A percentile compares a stretch with the other conserved stretches of the same genome.
Conservation (phyloP, 2,888 invertebrate species). For the Liposcelis brunnea region DNA sequence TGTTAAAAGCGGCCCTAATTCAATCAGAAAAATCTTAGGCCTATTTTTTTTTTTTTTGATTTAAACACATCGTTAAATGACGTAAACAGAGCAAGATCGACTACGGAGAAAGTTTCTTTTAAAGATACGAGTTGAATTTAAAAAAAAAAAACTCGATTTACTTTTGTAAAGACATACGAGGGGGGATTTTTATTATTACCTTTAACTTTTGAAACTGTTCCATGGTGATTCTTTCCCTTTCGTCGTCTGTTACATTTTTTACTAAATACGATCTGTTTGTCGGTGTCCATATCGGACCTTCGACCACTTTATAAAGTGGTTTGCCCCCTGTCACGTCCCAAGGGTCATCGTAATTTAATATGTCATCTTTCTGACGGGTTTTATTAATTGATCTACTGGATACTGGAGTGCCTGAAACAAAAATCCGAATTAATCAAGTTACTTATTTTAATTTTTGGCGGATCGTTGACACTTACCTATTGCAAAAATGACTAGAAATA, state of each 20-base stretch:
- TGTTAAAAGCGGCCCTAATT: no score
- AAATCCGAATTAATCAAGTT: no score
- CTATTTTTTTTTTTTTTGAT: background rate
- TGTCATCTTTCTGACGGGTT: background rate
- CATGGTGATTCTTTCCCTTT: conserved; percentile 19
- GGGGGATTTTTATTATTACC: no score
- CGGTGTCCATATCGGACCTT: conserved; percentile 7
- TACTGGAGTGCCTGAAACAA: conserved; percentile 5
- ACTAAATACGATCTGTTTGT: conserved; percentile 10
- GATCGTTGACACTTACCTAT: conserved; percentile 1
- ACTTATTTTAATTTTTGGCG: no score
- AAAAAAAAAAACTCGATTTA: no score
- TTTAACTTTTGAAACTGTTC: conserved; percentile 20
- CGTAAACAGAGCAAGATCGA: no score
- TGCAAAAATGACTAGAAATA: conserved; percentile 6
- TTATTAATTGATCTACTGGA: background rate
- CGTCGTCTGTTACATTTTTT: conserved; percentile 11
- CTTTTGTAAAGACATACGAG: no score
- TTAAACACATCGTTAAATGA: no score
- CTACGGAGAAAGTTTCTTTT: no score
- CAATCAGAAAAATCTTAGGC: background rate
- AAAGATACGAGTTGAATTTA: background rate
- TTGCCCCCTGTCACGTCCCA: conserved; percentile 12
- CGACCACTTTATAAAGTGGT: conserved; percentile 7
- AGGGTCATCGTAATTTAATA: conserved; percentile 9